Evolutionary conservation across 2,113 vertebrate species (phyloP), one percentile per base, ranked within the genome.

Genomic region (Columbina picui): DNA sequence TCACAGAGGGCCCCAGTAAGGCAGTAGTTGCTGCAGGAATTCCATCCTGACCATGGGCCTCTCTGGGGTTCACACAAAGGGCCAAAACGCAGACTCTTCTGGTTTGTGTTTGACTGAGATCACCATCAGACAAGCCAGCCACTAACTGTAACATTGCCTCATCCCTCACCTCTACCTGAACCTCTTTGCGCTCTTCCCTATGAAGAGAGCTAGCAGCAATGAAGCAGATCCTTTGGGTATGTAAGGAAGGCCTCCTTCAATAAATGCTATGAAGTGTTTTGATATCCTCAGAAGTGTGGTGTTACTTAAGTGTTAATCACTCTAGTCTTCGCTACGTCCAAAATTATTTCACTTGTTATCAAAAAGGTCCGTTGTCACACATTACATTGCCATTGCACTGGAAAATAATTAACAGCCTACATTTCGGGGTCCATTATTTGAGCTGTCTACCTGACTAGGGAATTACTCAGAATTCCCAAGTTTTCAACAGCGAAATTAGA

Each of bases 391-490:
- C 39, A 73, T 65, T 96, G 90, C 89, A 78, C 92, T 93, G 96
- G 96, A 96, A 97, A 97, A 97, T 97, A 97, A 97, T 97, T 97
- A 97, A 97, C 97, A 96, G 96, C 87, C 55, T 96, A 95, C 87
- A 96, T 96, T 96, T 95, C 93, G 93, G 89, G 95, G 93, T 96
- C 79, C 92, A 94, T 97, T 97, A 97, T 94, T 96, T 97, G 78
- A 78, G 96, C 96, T 95, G 93, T 95, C 96, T 97, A 97, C 93
- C 81, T 95, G 94, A 96, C 97, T 89, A 93, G 97, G 96, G 97
- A 98, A 97, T 98, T 98, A 97, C 85, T 90, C 86, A 90, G 94
- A 97, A 98, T 97, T 97, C 96, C 98, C 95, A 97, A 92, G 90
- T 96, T 97, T 96, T 97, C 96, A 93, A 94, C 75, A 39, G 89